These are phyloP conservation scores for Bungarus multicinctus DNA, from an alignment of 2,113 vertebrate genomes.

Conservation along the genomic window DNA sequence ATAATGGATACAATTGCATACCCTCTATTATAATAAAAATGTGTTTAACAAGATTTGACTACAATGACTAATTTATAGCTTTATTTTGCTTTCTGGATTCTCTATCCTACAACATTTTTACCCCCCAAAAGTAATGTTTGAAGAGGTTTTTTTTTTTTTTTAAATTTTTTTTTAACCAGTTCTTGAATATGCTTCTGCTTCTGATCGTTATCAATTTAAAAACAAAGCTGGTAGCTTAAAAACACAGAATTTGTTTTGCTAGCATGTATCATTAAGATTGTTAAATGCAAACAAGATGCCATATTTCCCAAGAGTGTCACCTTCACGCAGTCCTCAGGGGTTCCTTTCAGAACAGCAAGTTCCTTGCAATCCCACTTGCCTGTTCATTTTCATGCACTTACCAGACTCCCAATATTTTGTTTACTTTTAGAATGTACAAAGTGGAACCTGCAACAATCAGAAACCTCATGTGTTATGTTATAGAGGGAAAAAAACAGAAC, in stretches of 20 bases:
- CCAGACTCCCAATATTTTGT: not conserved
- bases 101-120: not conserved
- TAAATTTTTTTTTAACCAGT: constrained; percentile 35
- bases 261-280: constrained; percentile 30
- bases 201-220: constrained; percentile 2
- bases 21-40: not conserved
- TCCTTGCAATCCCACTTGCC: not conserved
- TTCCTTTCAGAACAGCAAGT: not conserved
- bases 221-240: constrained; percentile 42
- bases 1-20: not conserved
- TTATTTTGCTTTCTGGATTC: constrained; percentile 19
- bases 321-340: not conserved
- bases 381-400: not conserved
- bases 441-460: not conserved
- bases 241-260: constrained; percentile 16
- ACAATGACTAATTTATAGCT: constrained; percentile 16
- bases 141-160: constrained; percentile 29
- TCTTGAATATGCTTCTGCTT: not conserved
- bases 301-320: constrained; percentile 12
- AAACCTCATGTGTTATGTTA: not conserved
- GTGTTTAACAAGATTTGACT: constrained; percentile 12
- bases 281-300: constrained; percentile 29
- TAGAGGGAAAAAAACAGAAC: not conserved
- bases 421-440: not conserved
- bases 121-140: constrained; percentile 11